A percentile compares a stretch with the other conserved stretches of the same genome.
phyloP scores from a whole-genome alignment of 2,888 invertebrate species.

The Falcaria lacertinaria region DNA sequence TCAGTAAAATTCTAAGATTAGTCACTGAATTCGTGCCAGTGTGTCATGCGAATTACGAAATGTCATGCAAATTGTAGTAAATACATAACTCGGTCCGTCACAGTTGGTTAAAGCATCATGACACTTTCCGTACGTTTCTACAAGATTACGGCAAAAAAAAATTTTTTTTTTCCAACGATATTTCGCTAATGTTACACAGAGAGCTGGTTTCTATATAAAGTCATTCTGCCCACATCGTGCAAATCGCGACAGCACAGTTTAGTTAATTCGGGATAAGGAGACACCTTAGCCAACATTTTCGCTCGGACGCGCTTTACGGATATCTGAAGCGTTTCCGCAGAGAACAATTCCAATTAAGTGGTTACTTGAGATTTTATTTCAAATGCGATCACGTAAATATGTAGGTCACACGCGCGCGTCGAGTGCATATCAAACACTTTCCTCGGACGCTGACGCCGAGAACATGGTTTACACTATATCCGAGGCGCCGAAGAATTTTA shows the following conservation, averaged over 20 bases:
- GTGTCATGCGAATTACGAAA: background rate
- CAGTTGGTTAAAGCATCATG: no score
- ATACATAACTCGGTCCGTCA: no score
- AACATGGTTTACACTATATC: background rate
- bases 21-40: background rate
- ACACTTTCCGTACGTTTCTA: no score
- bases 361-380: conserved; percentile 16
- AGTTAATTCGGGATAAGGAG: background rate
- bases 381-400: conserved; percentile 20
- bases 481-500: background rate
- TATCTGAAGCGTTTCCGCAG: conserved; percentile 18
- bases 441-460: conserved; percentile 3
- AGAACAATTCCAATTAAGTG: conserved; percentile 17
- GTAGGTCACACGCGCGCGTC: conserved; percentile 20
- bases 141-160: no score
- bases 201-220: no score
- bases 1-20: background rate
- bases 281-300: background rate
- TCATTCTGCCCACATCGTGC: background rate
- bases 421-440: conserved; percentile 12
- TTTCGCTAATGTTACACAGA: background rate
- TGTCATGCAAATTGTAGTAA: background rate
- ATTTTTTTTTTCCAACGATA: background rate
- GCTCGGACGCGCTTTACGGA: background rate
- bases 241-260: background rate